Conservation (phyloP, 2,113 vertebrate genomes). For the Acinonyx jubatus region DNA sequence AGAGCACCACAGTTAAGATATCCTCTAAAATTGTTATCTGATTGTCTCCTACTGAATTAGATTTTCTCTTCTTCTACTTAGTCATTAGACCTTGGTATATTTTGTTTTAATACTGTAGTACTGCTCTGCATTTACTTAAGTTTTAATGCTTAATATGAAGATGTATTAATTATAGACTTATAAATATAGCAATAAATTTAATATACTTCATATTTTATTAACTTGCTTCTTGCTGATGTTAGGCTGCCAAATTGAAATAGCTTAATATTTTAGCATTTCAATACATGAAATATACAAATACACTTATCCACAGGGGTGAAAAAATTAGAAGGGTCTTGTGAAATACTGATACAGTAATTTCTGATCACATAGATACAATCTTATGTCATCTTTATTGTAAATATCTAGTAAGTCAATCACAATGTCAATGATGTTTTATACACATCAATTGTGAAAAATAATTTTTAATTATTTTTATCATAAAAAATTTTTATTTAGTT, state of each 20-base stretch:
- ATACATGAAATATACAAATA: background rate
- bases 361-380: background rate
- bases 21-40: background rate
- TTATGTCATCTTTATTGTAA: background rate
- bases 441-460: background rate
- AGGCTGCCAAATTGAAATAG: background rate
- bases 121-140: background rate
- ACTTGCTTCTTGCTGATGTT: background rate
- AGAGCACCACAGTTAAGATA: background rate
- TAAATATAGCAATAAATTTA: background rate
- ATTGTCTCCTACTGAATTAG: background rate
- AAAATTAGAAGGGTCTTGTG: background rate
- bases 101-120: background rate
- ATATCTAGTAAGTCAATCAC: background rate
- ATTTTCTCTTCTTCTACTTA: background rate
- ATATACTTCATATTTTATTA: background rate
- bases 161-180: background rate
- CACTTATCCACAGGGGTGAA: background rate
- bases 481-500: constrained; percentile 34
- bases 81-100: background rate
- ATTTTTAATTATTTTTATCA: constrained; percentile 39
- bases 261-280: background rate
- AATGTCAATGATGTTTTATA: background rate
- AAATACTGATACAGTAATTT: background rate
- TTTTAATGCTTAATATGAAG: background rate